A percentile compares a stretch with the other conserved stretches of the same genome.
phyloP scores from a whole-genome alignment of 2,888 invertebrate species.

The Pyralis farinalis region DNA sequence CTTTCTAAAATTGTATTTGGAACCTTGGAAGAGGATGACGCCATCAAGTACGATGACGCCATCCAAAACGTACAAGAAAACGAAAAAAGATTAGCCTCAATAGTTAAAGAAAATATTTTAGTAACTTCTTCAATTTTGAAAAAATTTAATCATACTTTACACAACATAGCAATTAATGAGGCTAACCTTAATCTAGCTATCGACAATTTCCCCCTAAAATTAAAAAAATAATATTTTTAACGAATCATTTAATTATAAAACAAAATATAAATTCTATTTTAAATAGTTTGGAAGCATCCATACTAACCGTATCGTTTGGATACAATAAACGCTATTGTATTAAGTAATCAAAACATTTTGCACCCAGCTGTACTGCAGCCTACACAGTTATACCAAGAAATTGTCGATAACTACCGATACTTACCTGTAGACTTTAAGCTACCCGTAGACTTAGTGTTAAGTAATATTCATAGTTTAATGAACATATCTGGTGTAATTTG shows the following conservation, averaged over 20 bases:
- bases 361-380: too few species aligned
- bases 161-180: slow-evolving; percentile 5
- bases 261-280: background rate
- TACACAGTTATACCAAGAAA: too few species aligned
- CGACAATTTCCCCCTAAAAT: background rate
- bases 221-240: background rate
- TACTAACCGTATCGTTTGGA: background rate
- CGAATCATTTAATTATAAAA: background rate
- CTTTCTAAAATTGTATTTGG: too few species aligned
- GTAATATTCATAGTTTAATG: too few species aligned
- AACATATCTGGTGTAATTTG: too few species aligned
- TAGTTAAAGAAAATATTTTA: slow-evolving; percentile 11
- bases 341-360: slow-evolving; percentile 7
- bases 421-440: too few species aligned
- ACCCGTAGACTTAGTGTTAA: too few species aligned
- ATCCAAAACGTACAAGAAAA: too few species aligned
- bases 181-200: too few species aligned
- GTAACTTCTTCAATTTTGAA: slow-evolving; percentile 2
- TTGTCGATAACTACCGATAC: too few species aligned
- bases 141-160: background rate
- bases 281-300: background rate
- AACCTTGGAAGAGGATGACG: too few species aligned
- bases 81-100: slow-evolving; percentile 14
- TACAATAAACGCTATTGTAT: background rate
- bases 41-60: too few species aligned